phyloP scores from a whole-genome alignment of 2,797 vertebrate genomes.

The Poeciliopsis infans region DNA sequence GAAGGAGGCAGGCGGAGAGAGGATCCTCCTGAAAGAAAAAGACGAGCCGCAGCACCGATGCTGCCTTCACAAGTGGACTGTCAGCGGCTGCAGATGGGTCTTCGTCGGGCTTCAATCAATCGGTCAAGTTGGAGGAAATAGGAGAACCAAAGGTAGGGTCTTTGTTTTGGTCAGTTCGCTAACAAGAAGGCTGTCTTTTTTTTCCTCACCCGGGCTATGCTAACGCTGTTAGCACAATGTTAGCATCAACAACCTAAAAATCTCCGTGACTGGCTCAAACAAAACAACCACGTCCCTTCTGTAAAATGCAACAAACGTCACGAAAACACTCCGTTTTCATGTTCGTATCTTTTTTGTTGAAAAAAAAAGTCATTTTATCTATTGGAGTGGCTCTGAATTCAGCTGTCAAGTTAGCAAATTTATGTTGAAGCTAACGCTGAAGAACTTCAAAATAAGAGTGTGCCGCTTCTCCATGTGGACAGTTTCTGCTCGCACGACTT shows the following conservation, averaged over 20 bases:
- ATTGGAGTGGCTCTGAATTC: constrained; percentile 14
- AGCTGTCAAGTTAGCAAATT: constrained; percentile 37
- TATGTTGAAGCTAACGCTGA: neutral
- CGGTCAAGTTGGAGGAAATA: constrained; percentile 5
- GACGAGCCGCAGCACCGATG: constrained; percentile 57
- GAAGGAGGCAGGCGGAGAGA: constrained; percentile 46
- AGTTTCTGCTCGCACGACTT: neutral
- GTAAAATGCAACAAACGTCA: neutral
- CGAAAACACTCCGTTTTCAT: neutral
- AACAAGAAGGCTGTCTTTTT: constrained; percentile 32
- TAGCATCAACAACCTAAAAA: constrained; percentile 60
- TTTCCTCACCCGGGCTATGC: constrained; percentile 53
- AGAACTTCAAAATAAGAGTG: constrained; percentile 62
- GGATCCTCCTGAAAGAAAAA: constrained; percentile 47
- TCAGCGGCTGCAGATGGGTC: constrained; percentile 33
- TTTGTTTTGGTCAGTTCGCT: neutral
- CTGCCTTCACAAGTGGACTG: constrained; percentile 24
- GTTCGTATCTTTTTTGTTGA: neutral
- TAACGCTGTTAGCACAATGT: constrained; percentile 59
- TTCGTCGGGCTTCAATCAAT: constrained; percentile 3
- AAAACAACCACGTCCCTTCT: neutral
- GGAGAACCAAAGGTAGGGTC: constrained; percentile 54
- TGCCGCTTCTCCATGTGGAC: neutral
- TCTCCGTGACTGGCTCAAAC: constrained; percentile 2
- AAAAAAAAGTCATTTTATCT: constrained; percentile 13